These are phyloP conservation scores for Incurvaria masculella DNA, from an alignment of 2,888 invertebrate species.

Conservation along the genomic window DNA sequence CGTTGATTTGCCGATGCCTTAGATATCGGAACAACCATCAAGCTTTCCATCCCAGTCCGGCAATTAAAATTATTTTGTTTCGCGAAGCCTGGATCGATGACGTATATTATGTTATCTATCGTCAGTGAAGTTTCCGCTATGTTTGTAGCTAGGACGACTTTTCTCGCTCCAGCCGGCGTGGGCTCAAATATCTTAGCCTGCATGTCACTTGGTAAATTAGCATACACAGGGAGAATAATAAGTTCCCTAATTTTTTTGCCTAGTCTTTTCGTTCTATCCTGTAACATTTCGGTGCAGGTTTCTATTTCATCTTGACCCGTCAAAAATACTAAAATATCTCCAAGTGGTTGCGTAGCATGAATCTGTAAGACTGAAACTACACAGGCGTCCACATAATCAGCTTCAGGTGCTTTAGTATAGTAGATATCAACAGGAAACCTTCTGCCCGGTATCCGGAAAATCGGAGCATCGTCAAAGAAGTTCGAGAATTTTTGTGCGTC, in stretches of 20 bases:
- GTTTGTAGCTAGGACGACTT: conserved; percentile 97
- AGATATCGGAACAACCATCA: conserved; percentile 98
- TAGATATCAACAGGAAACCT: conserved; percentile 98
- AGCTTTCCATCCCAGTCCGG: conserved; percentile 96
- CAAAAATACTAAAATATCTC: conserved; percentile 95
- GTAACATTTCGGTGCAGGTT: conserved; percentile 82
- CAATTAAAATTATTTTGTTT: conserved; percentile 99
- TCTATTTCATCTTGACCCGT: conserved; percentile 93
- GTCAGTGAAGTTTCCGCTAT: conserved; percentile 99
- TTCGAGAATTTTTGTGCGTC: conserved; percentile 97
- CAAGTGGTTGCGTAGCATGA: conserved; percentile 94
- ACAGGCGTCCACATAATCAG: conserved; percentile 97
- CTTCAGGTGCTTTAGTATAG: conserved; percentile 99
- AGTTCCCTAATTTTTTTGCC: conserved; percentile 93
- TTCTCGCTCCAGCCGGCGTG: conserved; percentile 93
- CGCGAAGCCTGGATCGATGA: conserved; percentile 99
- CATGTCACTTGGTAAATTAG: conserved; percentile 98
- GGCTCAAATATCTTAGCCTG: conserved; percentile 99
- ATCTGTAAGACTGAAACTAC: conserved; percentile 98
- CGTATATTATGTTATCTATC: conserved; percentile 98
- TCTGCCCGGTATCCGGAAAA: conserved; percentile 96
- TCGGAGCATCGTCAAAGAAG: conserved; percentile 98
- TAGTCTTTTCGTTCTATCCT: conserved; percentile 87
- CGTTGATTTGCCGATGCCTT: conserved; percentile 98
- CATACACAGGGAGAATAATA: conserved; percentile 93